These are phyloP conservation scores for Microctonus aethiopoides DNA, from an alignment of 2,888 invertebrate genomes.

Conservation along the genomic window DNA sequence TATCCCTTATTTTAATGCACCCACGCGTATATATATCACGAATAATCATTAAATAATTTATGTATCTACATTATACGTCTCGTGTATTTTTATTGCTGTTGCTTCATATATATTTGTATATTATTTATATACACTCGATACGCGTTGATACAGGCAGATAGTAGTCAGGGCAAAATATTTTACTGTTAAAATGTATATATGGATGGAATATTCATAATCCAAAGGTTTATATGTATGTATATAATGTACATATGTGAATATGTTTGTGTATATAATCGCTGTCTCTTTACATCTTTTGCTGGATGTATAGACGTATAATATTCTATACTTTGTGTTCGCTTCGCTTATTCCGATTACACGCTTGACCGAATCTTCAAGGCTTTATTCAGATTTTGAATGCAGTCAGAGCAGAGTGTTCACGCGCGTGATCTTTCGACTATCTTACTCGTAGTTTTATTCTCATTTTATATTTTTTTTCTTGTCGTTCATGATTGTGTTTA, in stretches of 20 bases:
- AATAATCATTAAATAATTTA: conserved; percentile 33
- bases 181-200: conserved; percentile 35
- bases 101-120: not conserved
- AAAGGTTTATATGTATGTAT: conserved; percentile 4
- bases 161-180: conserved; percentile 29
- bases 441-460: not conserved
- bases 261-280: conserved; percentile 1
- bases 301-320: conserved; percentile 22
- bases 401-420: conserved; percentile 9
- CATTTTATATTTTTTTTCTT: not conserved
- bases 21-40: conserved; percentile 24
- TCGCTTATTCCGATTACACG: conserved; percentile 30
- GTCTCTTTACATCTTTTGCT: conserved; percentile 6
- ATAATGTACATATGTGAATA: no score
- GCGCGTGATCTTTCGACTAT: not conserved
- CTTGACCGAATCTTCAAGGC: conserved; percentile 26
- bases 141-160: not conserved
- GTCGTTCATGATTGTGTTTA: not conserved
- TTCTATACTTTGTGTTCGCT: conserved; percentile 23
- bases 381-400: conserved; percentile 33
- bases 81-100: not conserved
- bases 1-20: conserved; percentile 12
- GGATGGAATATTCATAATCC: conserved; percentile 41
- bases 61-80: conserved; percentile 1
- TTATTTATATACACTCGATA: not conserved